Evolutionary conservation across 2,113 vertebrate species (phyloP), one percentile per base, ranked within the genome.

Genomic region (Dasyornis broadbenti): DNA sequence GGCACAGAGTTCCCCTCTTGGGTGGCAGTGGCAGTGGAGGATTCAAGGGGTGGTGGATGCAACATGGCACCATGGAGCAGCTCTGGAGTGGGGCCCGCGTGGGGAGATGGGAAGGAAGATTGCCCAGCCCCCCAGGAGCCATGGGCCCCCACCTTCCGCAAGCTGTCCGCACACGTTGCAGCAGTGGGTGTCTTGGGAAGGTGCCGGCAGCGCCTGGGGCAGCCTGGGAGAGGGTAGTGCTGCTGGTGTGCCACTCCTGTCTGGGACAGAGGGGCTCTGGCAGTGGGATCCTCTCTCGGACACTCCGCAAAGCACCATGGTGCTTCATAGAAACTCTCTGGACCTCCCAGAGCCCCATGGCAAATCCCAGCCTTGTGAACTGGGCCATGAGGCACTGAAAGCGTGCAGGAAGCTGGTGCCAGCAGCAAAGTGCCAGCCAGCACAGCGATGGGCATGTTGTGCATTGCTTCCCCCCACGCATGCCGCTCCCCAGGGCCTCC

Each of bases 21-120:
- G 44, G 30, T 42, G 63, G 68, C 31, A 13, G 24, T 5, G 3
- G 35, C 0, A 14, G 47, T 4, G 10, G 17, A 19, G 68, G 27
- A 15, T 6, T 15, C 28, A 14, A 40, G 7, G 47, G 33, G 11
- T 6, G 26, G 20, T 21, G 53, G 53, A 47, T 3, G 13, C 50
- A 39, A 15, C 0, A 0, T 1, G 7, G 44, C 10, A 3, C 33
- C 1, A 0, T 2, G 6, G 49, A 59, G 50, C 3, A 3, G 61
- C 49, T 91, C 49, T 3, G 1, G 9, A n/a, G 64, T 0, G 0
- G 47, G 26, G 40, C 69, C 35, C 44, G 3, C 0, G 0, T 42
- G 28, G 0, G 1, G 40, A 64, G 42, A 24, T 63, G 57, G 39
- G 45, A 44, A 64, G 42, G 63, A 40, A 79, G 90, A 15, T 82